Conservation (phyloP, 2,888 invertebrate genomes). For the Kryphioiulus occultus region DNA sequence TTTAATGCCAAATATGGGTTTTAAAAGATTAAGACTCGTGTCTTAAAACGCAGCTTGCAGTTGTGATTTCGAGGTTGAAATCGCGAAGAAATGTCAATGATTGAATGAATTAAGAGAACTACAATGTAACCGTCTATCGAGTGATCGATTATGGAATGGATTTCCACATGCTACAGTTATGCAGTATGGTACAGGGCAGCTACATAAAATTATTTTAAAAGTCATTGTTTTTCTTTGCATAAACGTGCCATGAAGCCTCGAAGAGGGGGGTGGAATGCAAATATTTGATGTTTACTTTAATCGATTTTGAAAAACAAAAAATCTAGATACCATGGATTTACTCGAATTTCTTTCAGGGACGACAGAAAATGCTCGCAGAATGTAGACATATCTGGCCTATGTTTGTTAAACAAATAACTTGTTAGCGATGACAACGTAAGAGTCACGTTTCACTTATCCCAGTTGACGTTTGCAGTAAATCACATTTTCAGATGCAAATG, state of each 20-base stretch:
- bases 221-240: neutral
- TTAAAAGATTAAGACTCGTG: no score
- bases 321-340: neutral
- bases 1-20: no score
- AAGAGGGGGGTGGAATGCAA: neutral
- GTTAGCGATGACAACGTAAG: slow-evolving; percentile 15
- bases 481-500: slow-evolving; percentile 14
- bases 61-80: no score
- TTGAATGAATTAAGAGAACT: neutral
- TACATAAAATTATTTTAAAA: no score
- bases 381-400: slow-evolving; percentile 4
- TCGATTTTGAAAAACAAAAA: slow-evolving; percentile 28
- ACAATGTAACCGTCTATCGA: neutral
- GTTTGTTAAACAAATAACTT: slow-evolving; percentile 33
- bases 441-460: slow-evolving; percentile 25
- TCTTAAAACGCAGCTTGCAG: no score
- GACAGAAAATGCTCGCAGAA: neutral
- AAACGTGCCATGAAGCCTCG: neutral
- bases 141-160: neutral
- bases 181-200: neutral
- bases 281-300: slow-evolving; percentile 28
- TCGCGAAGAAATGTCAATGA: no score
- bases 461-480: slow-evolving; percentile 11
- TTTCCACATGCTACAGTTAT: neutral
- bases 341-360: neutral